phyloP scores from a whole-genome alignment of 2,113 vertebrate species.

The Sitta europaea region DNA sequence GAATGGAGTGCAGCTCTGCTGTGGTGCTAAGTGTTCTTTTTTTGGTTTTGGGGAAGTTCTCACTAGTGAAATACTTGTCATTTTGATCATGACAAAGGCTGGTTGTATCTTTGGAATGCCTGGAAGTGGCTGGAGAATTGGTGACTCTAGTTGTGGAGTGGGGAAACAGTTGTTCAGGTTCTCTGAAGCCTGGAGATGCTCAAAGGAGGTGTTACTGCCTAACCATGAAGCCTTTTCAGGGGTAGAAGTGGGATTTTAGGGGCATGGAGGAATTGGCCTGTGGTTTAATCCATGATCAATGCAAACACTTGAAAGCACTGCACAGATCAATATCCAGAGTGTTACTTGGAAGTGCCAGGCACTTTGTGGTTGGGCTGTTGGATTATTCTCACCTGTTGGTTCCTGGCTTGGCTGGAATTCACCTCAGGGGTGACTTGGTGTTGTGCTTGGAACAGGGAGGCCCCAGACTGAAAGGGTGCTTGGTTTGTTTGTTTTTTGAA shows the following conservation, averaged over 20 bases:
- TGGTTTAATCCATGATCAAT: not conserved
- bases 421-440: not conserved
- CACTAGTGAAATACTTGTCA: accelerated
- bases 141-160: not conserved
- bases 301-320: not conserved
- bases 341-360: not conserved
- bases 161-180: not conserved
- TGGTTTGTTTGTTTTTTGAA: not conserved
- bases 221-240: not conserved
- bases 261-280: not conserved
- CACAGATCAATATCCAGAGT: not conserved
- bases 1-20: not conserved
- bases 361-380: not conserved
- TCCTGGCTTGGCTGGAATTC: not conserved
- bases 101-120: not conserved
- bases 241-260: not conserved
- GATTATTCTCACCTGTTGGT: not conserved
- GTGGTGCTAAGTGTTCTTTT: not conserved
- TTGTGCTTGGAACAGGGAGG: not conserved
- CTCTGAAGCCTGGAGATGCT: not conserved
- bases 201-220: not conserved
- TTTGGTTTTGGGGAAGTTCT: not conserved
- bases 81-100: not conserved
- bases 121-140: not conserved
- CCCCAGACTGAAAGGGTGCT: not conserved